Evolutionary conservation across 1,140 invertebrate genomes (phyloP), one percentile per base, ranked within the genome.

Genomic region (Caenorhabditis tropicalis): DNA sequence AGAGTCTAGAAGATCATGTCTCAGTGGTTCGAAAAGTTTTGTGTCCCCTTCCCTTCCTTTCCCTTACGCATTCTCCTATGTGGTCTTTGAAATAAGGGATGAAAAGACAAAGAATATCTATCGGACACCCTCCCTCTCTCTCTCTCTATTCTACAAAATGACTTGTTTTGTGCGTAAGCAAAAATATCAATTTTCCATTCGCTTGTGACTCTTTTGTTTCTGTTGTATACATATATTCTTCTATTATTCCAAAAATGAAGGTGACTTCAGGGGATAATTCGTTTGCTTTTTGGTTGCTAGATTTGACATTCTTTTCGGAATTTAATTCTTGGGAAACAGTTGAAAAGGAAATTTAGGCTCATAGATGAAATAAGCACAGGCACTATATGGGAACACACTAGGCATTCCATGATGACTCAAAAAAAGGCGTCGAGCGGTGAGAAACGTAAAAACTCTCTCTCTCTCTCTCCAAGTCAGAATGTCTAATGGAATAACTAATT

Each of bases 61-160:
- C n/a, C n/a, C n/a, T n/a, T n/a, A n/a, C n/a, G n/a, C n/a, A n/a
- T 43, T 43, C 39, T 43, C 5, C 5, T 43, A 12, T 16, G 58
- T 65, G 58, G 29, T 65, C 58, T 33, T 19, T 36, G 58, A 65
- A 36, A 65, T 65, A 65, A 33, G 29, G 58, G 58, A 65, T 65
- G 58, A 65, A 65, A 65, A 65, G 58, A 65, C 58, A 65, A 65
- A 65, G 58, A 65, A 36, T 65, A 65, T n/a, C n/a, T n/a, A n/a
- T n/a, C n/a, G 24, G 53, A n/a, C 15, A 7, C 7, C n/a, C 49
- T 51, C 21, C 16, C n/a, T n/a, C 49, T 51, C 15, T n/a, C n/a
- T n/a, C 39, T 6, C 39, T 5, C 12, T 43, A 12, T 43, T 43
- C 12, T 43, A 43, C 39, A 43, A 10, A 56, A 56, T 56, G 48